phyloP scores from a whole-genome alignment of 2,797 vertebrate genomes.

The Xerus rutilus region DNA sequence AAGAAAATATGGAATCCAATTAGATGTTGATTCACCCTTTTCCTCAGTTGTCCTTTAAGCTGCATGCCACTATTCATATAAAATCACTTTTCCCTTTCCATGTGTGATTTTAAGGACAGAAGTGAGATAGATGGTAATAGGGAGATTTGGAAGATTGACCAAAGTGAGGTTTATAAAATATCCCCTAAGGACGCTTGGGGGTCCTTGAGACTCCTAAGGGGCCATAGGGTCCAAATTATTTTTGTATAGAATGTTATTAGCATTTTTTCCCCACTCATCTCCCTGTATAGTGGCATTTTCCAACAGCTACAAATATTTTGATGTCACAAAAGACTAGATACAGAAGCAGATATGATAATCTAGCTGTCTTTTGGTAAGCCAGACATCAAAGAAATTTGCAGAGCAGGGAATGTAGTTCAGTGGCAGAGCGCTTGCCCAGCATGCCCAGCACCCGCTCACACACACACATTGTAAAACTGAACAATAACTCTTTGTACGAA shows the following conservation, averaged over 20 bases:
- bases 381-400: neutral
- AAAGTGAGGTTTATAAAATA: neutral
- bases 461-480: neutral
- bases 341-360: slow-evolving; percentile 8
- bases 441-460: neutral
- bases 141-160: neutral
- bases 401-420: neutral
- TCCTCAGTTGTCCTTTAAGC: neutral
- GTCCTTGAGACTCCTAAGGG: neutral
- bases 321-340: neutral
- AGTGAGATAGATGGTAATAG: neutral
- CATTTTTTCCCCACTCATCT: neutral
- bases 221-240: neutral
- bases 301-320: neutral
- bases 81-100: neutral
- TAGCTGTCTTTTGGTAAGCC: neutral
- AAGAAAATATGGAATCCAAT: slow-evolving; percentile 1
- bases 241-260: neutral
- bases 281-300: neutral
- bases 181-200: neutral
- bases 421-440: neutral
- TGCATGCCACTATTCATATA: neutral
- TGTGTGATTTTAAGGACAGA: neutral
- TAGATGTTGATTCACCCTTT: neutral
- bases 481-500: neutral